Base-by-base conservation (phyloP, 2,797 vertebrate species). In the Labeo calbasu region DNA sequence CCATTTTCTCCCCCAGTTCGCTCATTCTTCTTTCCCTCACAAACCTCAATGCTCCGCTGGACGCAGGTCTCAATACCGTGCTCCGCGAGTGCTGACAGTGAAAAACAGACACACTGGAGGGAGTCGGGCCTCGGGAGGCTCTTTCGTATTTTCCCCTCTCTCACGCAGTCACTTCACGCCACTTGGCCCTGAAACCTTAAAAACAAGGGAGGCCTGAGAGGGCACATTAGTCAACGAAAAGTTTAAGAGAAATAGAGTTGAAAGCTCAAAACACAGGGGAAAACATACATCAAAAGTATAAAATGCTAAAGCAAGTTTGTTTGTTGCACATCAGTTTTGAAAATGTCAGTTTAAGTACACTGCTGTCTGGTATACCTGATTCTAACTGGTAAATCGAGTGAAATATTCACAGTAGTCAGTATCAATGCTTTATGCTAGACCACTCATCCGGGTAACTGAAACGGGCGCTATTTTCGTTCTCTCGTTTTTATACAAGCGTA, bases 1-100 rank as follows among this genome's bases (percentile, higher is more conserved):
- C 89, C 88, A 87, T 91, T 90, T 87, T 91, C 91, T 87, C 82
- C 77, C 77, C 76, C 76, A 53, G 68, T 79, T 84, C 25, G 1
- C 84, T 71, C 65, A 82, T 82, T 84, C 85, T 85, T 88, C 82
- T 84, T 84, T 69, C 66, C 25, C 76, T 84, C 66, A 72, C 76
- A 79, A 79, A 79, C n/a, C 83, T 79, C 83, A 79, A 65, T 79
- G 83, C 66, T 84, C 83, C 14, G 32, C 76, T 43, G 76, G 76
- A 79, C 21, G 46, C 83, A 70, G 83, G 76, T 79, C 43, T 84
- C 55, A 72, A 63, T 84, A 59, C 55, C 1, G 11, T 15, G 55
- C 76, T 63, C 46, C 15, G 55, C 1, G 57, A 79, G 66, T 79
- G 83, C 76, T 78, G 83, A 83, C 77, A 84, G 85, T 86, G 81